Conservation (phyloP, 2,888 invertebrate genomes). For the Erebia aethiops region DNA sequence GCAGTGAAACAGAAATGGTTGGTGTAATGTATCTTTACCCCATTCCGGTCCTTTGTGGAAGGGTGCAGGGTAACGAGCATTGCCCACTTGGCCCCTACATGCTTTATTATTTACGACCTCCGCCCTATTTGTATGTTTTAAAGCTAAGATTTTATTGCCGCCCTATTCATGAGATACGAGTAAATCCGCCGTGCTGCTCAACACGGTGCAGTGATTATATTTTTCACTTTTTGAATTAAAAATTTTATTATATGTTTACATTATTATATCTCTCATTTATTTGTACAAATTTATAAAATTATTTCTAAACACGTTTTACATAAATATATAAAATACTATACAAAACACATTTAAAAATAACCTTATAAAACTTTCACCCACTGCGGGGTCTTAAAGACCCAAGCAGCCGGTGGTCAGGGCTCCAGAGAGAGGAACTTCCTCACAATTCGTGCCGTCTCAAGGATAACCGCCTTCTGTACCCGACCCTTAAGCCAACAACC, state of each 20-base stretch:
- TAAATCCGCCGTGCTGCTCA: conserved; percentile 60
- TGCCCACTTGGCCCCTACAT: conserved; percentile 74
- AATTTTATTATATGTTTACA: neutral
- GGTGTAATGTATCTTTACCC: conserved; percentile 77
- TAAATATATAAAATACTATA: no score
- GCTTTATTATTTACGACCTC: conserved; percentile 80
- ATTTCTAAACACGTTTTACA: no score
- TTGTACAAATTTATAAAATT: no score
- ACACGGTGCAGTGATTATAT: conserved; percentile 33
- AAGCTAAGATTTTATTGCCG: conserved; percentile 80
- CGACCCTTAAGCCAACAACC: no score
- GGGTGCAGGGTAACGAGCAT: conserved; percentile 75
- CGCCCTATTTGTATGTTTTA: conserved; percentile 79
- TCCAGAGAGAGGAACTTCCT: no score
- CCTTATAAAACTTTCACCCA: no score
- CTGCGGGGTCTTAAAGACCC: no score
- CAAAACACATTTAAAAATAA: no score
- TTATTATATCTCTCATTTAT: no score
- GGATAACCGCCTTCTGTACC: no score
- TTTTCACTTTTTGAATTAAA: neutral
- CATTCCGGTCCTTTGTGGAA: conserved; percentile 72
- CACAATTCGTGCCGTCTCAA: no score
- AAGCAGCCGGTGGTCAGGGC: no score
- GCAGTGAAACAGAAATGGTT: conserved; percentile 69
- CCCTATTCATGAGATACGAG: conserved; percentile 69